phyloP scores from a whole-genome alignment of 2,888 invertebrate genomes.

The Brachylomia viminalis region DNA sequence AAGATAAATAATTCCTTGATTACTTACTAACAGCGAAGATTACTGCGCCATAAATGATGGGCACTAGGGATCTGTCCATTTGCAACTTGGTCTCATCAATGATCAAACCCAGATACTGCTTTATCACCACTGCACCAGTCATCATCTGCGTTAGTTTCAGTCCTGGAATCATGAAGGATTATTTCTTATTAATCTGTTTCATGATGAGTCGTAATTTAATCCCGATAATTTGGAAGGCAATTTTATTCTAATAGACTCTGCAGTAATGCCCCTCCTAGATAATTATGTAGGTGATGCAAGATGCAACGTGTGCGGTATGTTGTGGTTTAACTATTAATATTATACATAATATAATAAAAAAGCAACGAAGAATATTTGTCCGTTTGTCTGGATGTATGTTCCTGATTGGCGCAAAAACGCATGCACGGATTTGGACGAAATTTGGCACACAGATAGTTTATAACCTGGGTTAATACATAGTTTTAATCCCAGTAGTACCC shows the following conservation, averaged over 20 bases:
- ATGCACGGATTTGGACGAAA: no score
- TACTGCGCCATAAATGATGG: slow-evolving; percentile 72
- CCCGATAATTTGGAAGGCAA: not conserved
- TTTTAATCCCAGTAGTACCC: no score
- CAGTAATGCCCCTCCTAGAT: not conserved
- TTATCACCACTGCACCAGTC: slow-evolving; percentile 71
- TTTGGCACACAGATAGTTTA: no score
- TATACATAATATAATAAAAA: no score
- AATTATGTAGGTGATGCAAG: not conserved
- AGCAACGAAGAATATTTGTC: no score
- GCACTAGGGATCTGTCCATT: slow-evolving; percentile 60
- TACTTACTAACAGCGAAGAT: slow-evolving; percentile 74
- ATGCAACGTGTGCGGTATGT: not conserved
- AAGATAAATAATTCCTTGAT: not conserved
- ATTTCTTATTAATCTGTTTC: not conserved
- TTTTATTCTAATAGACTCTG: not conserved
- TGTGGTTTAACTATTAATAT: not conserved
- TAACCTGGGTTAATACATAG: no score
- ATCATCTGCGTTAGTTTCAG: slow-evolving; percentile 73
- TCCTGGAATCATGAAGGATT: slow-evolving; percentile 65
- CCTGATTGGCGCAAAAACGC: no score
- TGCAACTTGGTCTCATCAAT: slow-evolving; percentile 69
- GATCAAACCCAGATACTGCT: slow-evolving; percentile 73
- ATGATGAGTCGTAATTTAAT: not conserved
- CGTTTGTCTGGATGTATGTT: no score